Evolutionary conservation across 2,797 vertebrate species (phyloP), one percentile per base, ranked within the genome.

Genomic region (Darevskia mixta): DNA sequence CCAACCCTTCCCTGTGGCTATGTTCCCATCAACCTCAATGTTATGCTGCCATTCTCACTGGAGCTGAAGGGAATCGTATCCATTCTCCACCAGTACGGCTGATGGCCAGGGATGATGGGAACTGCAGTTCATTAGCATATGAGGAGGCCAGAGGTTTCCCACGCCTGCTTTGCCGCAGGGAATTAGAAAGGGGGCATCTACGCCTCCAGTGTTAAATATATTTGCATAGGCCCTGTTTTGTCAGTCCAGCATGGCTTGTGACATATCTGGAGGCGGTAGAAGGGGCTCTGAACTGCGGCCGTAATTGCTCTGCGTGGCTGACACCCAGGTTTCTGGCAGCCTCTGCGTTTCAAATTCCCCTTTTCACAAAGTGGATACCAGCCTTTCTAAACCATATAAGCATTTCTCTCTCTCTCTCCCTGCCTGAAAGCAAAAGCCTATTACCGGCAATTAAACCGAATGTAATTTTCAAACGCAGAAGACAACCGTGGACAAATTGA

Each of bases 391-490:
- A 73, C 61, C 35, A 41, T 49, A 41, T 0, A 0, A 3, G 86
- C 86, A 81, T 69, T 23, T 13, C 55, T 85, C 49, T 55, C 3
- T 49, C 49, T 15, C 49, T 55, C 49, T 93, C 91, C 89, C 82
- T 64, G 4, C 80, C 87, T 87, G 82, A 86, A 73, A 89, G 38
- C 43, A 85, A 75, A 89, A 82, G 49, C 84, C 71, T 88, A 25
- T 79, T 86, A 43, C 77, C 29, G 66, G 86, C 93, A 91, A 93
- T 94, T 93, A 94, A 92, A 86, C 43, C 4, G 0, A 64, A 0
- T 41, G 79, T 91, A 77, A 92, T 92, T 94, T 92, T 86, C 80
- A 94, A 10, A 1, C 85, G n/a, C 58, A 73, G 64, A 82, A 88
- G 87, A 49, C 86, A 64, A 20, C 75, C 5, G 85, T 66, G 88